Evolutionary conservation across 2,797 vertebrate genomes (phyloP).

Genomic region (Arvicola amphibius): DNA sequence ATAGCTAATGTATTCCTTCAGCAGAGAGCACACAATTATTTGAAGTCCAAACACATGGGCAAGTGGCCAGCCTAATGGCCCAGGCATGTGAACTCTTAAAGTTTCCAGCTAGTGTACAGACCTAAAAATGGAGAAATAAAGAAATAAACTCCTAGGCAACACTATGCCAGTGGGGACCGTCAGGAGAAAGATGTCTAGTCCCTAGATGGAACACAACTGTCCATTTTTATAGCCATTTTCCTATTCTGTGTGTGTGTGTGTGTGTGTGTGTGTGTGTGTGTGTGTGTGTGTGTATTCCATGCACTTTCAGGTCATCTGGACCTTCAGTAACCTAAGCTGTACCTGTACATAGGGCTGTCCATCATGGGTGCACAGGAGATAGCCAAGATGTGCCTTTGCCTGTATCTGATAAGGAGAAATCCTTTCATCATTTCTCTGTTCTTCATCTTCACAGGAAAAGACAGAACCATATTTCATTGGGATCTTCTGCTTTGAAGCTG

Average conservation of each 20-base stretch:
- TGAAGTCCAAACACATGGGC: neutral
- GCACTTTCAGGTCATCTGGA: neutral
- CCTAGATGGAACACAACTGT: neutral
- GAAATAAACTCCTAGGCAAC: neutral
- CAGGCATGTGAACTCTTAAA: neutral
- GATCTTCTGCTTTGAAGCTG: slow-evolving; percentile 99
- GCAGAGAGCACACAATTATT: slow-evolving; percentile 1
- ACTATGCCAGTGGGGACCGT: neutral
- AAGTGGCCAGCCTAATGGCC: neutral
- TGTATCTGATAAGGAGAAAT: neutral
- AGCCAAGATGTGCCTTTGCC: neutral
- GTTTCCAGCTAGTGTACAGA: neutral
- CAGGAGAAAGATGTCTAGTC: neutral
- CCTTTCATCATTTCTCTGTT: slow-evolving; percentile 38
- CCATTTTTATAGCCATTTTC: neutral
- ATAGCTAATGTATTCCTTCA: neutral
- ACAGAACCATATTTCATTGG: slow-evolving; percentile 99
- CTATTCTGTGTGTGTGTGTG: neutral
- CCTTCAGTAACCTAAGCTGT: neutral
- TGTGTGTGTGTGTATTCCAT: rapidly evolving
- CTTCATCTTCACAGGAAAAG: slow-evolving; percentile 91
- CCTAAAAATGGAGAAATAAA: neutral
- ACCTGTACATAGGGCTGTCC: neutral
- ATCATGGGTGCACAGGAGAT: too few relatives aligned
- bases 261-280: neutral